Percentiles rank a stretch among this genome's conserved stretches.
These are phyloP conservation scores for Prunella himalayana DNA, from an alignment of 2,113 vertebrate species.

Conservation along the genomic window DNA sequence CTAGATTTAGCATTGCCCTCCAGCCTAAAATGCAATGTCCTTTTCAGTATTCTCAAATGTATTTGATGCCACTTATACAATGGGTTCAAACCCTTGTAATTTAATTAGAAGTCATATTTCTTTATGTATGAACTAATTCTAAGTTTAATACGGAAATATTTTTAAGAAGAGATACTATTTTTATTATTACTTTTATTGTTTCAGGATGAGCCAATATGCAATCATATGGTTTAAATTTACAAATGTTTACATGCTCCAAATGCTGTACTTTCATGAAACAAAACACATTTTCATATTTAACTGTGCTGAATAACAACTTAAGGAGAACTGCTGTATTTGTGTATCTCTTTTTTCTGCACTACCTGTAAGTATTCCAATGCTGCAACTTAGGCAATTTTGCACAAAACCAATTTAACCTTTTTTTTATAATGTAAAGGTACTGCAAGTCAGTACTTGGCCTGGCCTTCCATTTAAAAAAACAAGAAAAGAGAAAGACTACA, in stretches of 20 bases:
- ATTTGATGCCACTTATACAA: background rate
- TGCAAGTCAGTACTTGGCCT: background rate
- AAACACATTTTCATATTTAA: background rate
- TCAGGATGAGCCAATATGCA: background rate
- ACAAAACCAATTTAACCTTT: background rate
- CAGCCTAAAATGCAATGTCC: background rate
- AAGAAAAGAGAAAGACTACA: background rate
- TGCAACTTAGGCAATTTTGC: background rate
- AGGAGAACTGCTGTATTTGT: background rate
- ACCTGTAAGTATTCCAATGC: background rate
- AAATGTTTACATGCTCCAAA: constrained; percentile 18
- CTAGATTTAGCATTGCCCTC: background rate
- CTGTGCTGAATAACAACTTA: background rate
- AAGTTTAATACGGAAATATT: constrained; percentile 8
- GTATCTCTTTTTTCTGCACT: background rate
- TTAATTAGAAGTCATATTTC: background rate
- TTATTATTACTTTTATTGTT: constrained; percentile 24
- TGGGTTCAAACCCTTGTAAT: background rate
- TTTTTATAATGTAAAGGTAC: background rate
- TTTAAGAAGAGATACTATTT: background rate
- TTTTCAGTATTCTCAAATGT: background rate
- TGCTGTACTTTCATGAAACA: background rate
- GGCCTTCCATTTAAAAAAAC: background rate
- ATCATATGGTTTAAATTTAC: constrained; percentile 29
- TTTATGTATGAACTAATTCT: background rate